phyloP scores from a whole-genome alignment of 2,797 vertebrate genomes.

The Acomys russatus region DNA sequence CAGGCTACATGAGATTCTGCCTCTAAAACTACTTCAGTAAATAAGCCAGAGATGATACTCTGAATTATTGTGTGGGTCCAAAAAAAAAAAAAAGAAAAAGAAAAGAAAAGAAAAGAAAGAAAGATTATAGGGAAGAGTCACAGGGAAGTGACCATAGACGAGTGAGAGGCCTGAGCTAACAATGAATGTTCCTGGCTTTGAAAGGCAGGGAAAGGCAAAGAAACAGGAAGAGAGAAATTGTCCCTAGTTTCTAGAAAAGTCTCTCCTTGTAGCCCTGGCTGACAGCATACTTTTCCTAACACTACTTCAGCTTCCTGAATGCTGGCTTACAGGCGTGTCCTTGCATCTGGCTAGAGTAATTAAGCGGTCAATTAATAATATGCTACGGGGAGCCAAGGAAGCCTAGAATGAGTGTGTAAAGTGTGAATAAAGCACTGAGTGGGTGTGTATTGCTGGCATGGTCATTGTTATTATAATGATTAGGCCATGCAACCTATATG shows the following conservation, averaged over 20 bases:
- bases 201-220: not conserved
- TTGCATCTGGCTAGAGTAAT: not conserved
- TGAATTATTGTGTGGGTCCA: not conserved
- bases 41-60: not conserved
- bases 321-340: not conserved
- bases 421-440: not conserved
- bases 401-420: not conserved
- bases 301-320: not conserved
- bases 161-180: not conserved
- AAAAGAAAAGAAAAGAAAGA: not conserved
- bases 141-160: not conserved
- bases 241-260: not conserved
- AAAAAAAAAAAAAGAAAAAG: not conserved
- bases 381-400: not conserved
- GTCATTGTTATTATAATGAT: not conserved
- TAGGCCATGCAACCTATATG: too few relatives aligned
- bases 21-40: not conserved
- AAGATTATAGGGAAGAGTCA: not conserved
- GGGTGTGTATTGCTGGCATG: not conserved
- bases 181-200: not conserved
- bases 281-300: not conserved
- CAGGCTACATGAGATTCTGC: not conserved
- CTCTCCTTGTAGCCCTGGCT: not conserved
- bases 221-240: not conserved
- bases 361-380: not conserved